Base-by-base conservation (phyloP, 2,113 vertebrate genomes). In the Daboia siamensis region DNA sequence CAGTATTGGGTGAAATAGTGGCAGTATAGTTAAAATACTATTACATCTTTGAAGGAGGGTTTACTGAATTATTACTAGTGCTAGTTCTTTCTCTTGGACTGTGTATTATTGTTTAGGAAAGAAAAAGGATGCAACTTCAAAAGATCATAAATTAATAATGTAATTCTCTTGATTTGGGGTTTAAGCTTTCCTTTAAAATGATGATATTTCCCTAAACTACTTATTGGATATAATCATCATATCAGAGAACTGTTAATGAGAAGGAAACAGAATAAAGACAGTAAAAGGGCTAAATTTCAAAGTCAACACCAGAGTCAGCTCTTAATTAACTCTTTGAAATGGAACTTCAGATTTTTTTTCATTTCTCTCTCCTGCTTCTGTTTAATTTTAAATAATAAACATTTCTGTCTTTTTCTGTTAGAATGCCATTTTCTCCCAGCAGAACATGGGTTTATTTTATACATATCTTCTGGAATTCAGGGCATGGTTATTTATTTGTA, bases 401-500 rank as follows among this genome's bases (percentile, higher is more conserved):
- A 0, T 33, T 61, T 80, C n/a, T 7, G 55, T 13, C 29, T n/a
- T 56, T 94, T 26, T 87, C 85, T 0, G 0, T 85, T 0, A 0
- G 80, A 48, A 26, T 84, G 26, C 0, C 0, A 1, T 59, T 39
- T 39, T 80, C 15, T 39, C 17, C 15, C n/a, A 80, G 69, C 5
- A 0, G 0, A 1, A 9, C 2, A 0, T 0, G 15, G 52, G 39
- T 54, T 11, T 48, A 44, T 91, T 89, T 94, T 44, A 0, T 0
- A 92, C 11, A 89, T 54, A 33, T 48, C 93, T 90, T 88, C 84
- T 1, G 13, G 91, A 15, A 91, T 44, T 57, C 48, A 91, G 0
- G 0, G 0, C 0, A 87, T 23, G 59, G 23, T 9, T 0, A 44
- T 23, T 86, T n/a, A 39, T 12, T 80, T 87, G 44, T n/a, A 57